Base-by-base conservation (phyloP, 92 coral and sea anemone species). In the Blastomussa wellsi region DNA sequence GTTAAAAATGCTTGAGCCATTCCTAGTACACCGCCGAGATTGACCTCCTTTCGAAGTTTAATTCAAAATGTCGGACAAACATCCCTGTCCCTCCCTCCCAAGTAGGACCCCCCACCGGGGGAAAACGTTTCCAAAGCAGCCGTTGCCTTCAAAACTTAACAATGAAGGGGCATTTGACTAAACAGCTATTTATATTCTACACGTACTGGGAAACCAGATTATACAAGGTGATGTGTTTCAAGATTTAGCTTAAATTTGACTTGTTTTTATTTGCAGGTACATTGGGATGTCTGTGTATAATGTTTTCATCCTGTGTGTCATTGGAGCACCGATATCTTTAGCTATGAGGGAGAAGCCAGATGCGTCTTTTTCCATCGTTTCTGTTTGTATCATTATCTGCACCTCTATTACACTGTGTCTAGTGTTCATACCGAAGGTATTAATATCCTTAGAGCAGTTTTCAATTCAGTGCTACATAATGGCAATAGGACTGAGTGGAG, bases 231-330 rank as follows among this genome's bases (percentile, higher is more conserved):
- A 6, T n/a, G 16, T 60, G 67, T n/a, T n/a, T 5, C 2, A 51
- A 2, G 5, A 1, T 28, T 28, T 65, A 0, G 35, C 70, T 65
- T 3, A 16, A 2, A 15, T 6, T 11, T 78, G 10, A 78, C 15
- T 29, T 53, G 82, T 38, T 57, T 52, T 38, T 15, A 13, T 65
- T 47, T 85, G 37, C 77, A 94, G 98, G 81, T 90, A 95, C 86
- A 91, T 95, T 60, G 98, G 95, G 29, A 90, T 96, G 90, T 96
- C 98, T 35, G 98, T 96, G 62, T 96, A 96, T 90, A 96, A 96
- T 69, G 93, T 96, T 59, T 91, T 96, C 35, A 78, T 96, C 74
- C 88, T 94, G 65, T 86, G 95, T 42, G 89, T 88, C 5, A 89
- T 90, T 28, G 96, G 98, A 19, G 89, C 89, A 13, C 98, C 98